Conservation (phyloP, 2,113 vertebrate species). For the Triplophysa rosa region DNA sequence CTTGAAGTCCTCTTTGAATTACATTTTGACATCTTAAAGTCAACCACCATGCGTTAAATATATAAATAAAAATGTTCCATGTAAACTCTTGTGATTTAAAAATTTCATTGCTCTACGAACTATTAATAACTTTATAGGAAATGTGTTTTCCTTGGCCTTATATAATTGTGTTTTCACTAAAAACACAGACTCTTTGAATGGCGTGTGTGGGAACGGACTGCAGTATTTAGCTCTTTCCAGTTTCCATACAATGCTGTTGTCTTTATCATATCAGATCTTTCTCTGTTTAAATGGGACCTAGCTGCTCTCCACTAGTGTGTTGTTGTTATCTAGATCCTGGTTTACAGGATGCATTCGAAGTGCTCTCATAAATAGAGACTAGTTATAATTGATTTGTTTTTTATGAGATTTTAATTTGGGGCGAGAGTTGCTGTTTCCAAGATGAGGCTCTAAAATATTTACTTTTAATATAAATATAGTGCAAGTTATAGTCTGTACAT, state of each 20-base stretch:
- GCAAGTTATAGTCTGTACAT: too few relatives aligned
- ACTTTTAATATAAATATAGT: too few relatives aligned
- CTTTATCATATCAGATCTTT: constrained; percentile 65
- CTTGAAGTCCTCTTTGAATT: too few relatives aligned
- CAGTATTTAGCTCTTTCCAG: constrained; percentile 70
- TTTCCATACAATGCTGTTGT: constrained; percentile 68
- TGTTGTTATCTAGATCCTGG: constrained; percentile 55
- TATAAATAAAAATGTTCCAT: too few relatives aligned
- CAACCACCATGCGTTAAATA: too few relatives aligned
- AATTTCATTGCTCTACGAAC: not conserved
- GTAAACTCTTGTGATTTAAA: too few relatives aligned
- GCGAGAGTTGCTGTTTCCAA: not conserved
- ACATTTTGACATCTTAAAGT: too few relatives aligned
- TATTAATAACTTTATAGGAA: not conserved
- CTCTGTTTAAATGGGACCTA: constrained; percentile 62
- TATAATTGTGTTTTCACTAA: constrained; percentile 55
- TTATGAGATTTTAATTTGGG: constrained; percentile 2
- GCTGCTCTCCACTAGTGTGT: constrained; percentile 44
- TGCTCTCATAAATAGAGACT: constrained; percentile 22
- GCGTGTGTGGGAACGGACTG: constrained; percentile 69
- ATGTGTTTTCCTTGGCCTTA: not conserved
- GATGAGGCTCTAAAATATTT: not conserved
- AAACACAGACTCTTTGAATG: constrained; percentile 55
- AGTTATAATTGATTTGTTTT: constrained; percentile 18
- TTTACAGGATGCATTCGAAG: constrained; percentile 49